These are phyloP conservation scores for Meloidogyne hapla DNA, from an alignment of 1,140 invertebrate species.

Conservation along the genomic window DNA sequence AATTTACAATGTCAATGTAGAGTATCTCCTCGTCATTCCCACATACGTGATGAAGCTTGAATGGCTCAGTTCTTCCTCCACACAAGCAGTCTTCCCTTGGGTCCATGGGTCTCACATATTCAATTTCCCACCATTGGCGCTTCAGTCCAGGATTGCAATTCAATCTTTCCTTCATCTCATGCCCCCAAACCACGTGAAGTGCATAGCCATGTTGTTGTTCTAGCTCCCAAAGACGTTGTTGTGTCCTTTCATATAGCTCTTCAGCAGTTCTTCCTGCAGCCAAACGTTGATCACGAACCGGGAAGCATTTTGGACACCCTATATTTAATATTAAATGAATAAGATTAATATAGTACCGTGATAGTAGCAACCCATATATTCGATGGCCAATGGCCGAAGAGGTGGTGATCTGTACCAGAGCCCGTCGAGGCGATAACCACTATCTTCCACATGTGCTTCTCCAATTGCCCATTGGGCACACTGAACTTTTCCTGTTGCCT, in stretches of 20 bases:
- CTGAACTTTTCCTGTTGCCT: background rate
- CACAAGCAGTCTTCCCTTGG: slow-evolving; percentile 14
- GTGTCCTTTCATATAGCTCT: slow-evolving; percentile 15
- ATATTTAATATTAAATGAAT: background rate
- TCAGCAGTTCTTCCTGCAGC: slow-evolving; percentile 12
- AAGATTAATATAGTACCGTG: background rate
- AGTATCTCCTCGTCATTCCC: slow-evolving; percentile 5
- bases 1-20: slow-evolving; percentile 21
- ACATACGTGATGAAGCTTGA: slow-evolving; percentile 23
- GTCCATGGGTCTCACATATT: background rate
- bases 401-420: background rate
- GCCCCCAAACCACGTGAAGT: slow-evolving; percentile 15
- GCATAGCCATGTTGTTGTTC: slow-evolving; percentile 2
- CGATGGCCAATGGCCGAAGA: slow-evolving; percentile 9
- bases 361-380: slow-evolving; percentile 25
- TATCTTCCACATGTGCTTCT: slow-evolving; percentile 15
- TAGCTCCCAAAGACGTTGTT: slow-evolving; percentile 14
- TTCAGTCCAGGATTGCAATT: background rate
- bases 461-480: slow-evolving; percentile 15
- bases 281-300: background rate
- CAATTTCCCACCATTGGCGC: background rate
- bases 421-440: background rate
- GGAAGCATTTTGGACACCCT: slow-evolving; percentile 23
- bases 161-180: slow-evolving; percentile 1
- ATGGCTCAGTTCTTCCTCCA: slow-evolving; percentile 24